These are phyloP conservation scores for Hydropotes inermis DNA, from an alignment of 2,113 vertebrate species.

Conservation along the genomic window DNA sequence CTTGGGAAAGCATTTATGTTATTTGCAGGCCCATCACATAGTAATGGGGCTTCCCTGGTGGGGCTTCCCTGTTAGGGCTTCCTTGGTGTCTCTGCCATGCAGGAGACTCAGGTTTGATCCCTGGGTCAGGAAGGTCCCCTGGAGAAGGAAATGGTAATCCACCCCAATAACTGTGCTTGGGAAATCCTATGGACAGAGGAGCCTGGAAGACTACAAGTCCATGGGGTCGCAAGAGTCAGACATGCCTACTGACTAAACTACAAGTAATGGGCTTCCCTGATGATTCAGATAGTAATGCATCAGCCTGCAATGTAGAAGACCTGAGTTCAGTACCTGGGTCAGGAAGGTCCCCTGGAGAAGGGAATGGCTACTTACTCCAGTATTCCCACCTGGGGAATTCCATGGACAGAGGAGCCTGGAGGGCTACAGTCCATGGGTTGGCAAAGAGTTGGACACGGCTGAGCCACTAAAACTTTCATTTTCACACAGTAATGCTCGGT, in stretches of 20 bases:
- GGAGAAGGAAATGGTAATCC: background rate
- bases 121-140: background rate
- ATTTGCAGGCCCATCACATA: rapidly evolving
- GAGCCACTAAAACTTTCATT: background rate
- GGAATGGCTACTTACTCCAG: background rate
- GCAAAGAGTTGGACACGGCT: rapidly evolving
- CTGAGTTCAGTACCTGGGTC: background rate
- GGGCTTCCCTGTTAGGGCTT: rapidly evolving
- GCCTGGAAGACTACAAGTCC: background rate
- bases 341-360: background rate
- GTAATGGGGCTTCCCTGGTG: rapidly evolving
- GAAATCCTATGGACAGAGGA: background rate
- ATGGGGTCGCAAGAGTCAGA: background rate
- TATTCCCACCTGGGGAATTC: background rate
- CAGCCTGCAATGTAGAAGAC: background rate
- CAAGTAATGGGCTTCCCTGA: background rate
- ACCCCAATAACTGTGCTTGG: background rate
- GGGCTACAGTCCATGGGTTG: rapidly evolving
- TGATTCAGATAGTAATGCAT: background rate
- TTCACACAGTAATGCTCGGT: background rate
- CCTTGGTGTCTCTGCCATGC: background rate
- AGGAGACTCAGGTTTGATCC: background rate
- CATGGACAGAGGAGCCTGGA: background rate
- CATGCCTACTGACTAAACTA: background rate
- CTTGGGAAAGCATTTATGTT: rapidly evolving